These are phyloP conservation scores for Cynopterus brachyotis DNA, from an alignment of 2,113 vertebrate genomes.

Conservation along the genomic window DNA sequence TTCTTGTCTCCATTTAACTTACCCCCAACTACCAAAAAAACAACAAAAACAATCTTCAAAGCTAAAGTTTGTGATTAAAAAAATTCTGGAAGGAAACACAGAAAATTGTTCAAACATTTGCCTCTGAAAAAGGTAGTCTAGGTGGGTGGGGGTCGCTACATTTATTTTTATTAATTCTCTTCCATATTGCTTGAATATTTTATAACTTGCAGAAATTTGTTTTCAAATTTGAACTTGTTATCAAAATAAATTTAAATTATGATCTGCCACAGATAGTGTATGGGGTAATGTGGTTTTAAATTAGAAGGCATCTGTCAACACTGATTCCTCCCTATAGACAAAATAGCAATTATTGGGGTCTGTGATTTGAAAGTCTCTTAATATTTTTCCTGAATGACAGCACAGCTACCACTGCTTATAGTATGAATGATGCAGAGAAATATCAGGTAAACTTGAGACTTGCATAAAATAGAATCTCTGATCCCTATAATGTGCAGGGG, in stretches of 20 bases:
- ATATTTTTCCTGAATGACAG: not conserved
- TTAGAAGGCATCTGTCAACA: conserved; percentile 12
- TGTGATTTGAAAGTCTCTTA: conserved; percentile 29
- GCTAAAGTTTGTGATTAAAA: conserved; percentile 4
- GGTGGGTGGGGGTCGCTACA: not conserved
- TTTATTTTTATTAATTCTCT: not conserved
- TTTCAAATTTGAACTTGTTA: conserved; percentile 34
- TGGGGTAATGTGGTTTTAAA: not conserved
- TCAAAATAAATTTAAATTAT: conserved; percentile 42
- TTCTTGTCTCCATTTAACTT: not conserved
- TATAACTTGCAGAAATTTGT: conserved; percentile 5
- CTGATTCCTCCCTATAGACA: not conserved
- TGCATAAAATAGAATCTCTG: not conserved
- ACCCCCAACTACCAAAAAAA: too few relatives aligned
- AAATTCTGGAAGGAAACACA: not conserved
- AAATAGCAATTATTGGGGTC: not conserved
- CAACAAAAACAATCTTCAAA: not conserved
- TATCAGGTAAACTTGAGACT: not conserved
- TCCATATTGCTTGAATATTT: not conserved
- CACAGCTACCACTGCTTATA: not conserved
- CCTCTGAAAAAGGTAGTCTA: not conserved
- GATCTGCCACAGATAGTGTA: not conserved
- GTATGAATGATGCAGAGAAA: not conserved
- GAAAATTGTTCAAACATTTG: not conserved
- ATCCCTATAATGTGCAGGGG: not conserved